A percentile compares a stretch with the other conserved stretches of the same genome.
phyloP scores from a whole-genome alignment of 1,140 invertebrate species.

The Polyergus mexicanus region DNA sequence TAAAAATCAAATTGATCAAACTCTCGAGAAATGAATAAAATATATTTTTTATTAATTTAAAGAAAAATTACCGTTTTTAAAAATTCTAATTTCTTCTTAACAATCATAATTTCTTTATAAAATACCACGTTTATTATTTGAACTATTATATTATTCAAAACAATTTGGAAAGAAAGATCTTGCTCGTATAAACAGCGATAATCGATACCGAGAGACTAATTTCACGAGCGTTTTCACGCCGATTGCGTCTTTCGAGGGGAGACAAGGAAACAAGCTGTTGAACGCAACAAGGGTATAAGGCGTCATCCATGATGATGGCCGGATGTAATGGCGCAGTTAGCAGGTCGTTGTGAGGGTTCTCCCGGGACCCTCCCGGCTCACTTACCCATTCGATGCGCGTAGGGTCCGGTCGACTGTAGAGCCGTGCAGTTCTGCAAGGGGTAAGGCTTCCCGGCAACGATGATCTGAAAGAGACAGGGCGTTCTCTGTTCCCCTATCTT shows the following conservation, averaged over 20 bases:
- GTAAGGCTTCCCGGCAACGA: conserved; percentile 90
- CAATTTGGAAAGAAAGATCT: not conserved
- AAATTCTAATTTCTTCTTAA: no score
- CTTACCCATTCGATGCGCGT: conserved; percentile 82
- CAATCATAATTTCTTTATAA: not conserved
- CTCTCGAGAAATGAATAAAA: not conserved
- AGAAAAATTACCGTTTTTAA: not conserved
- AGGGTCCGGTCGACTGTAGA: conserved; percentile 80
- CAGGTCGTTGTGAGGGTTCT: conserved; percentile 29
- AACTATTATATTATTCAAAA: not conserved
- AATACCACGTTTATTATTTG: not conserved
- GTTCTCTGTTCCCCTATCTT: conserved; percentile 92
- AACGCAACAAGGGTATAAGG: conserved; percentile 34
- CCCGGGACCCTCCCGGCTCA: conserved; percentile 21
- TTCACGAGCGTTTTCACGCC: conserved; percentile 67
- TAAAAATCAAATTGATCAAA: not conserved
- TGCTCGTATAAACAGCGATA: not conserved
- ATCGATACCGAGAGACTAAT: conserved; percentile 56
- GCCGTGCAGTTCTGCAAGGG: conserved; percentile 95
- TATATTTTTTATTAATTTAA: not conserved
- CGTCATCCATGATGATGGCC: conserved; percentile 50
- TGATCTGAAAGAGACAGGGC: conserved; percentile 94
- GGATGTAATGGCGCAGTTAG: conserved; percentile 59
- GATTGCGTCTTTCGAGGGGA: conserved; percentile 27
- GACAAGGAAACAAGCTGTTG: conserved; percentile 69